A percentile compares a stretch with the other conserved stretches of the same genome.
Conservation (phyloP, 2,888 invertebrate genomes). For the Anorthoa munda region DNA sequence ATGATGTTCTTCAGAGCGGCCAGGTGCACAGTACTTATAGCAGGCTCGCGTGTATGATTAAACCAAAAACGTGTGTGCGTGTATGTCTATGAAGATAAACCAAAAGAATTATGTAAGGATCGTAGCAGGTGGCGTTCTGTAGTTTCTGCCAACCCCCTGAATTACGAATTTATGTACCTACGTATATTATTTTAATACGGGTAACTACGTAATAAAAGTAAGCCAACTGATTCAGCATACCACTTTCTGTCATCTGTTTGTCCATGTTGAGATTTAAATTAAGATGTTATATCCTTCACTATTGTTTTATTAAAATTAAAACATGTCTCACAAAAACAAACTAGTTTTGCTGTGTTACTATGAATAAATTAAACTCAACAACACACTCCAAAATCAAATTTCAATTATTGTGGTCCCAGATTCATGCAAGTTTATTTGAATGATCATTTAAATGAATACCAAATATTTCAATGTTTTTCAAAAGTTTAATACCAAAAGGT, state of each 20-base stretch:
- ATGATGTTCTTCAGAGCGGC: too few species aligned
- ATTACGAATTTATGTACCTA: too few species aligned
- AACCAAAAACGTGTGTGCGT: too few species aligned
- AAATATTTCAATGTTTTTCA: not conserved
- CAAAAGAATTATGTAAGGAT: too few species aligned
- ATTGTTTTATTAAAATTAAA: conserved; percentile 8
- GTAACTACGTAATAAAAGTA: not conserved
- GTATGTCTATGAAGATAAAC: too few species aligned
- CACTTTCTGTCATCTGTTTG: not conserved
- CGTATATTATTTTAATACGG: not conserved
- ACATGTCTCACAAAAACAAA: not conserved
- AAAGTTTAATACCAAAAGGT: not conserved
- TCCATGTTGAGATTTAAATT: not conserved
- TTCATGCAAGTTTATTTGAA: conserved; percentile 1
- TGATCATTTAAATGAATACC: conserved; percentile 16
- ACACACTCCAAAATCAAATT: conserved; percentile 2
- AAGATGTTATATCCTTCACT: not conserved
- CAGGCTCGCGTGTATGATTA: too few species aligned
- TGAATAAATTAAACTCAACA: conserved; percentile 1
- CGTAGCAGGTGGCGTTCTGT: too few species aligned
- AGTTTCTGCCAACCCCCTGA: too few species aligned
- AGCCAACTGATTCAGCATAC: not conserved
- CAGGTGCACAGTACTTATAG: too few species aligned
- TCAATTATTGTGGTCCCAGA: not conserved
- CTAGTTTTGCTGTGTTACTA: not conserved